Conservation (phyloP, 2,888 invertebrate species). For the Rhogogaster chlorosoma region DNA sequence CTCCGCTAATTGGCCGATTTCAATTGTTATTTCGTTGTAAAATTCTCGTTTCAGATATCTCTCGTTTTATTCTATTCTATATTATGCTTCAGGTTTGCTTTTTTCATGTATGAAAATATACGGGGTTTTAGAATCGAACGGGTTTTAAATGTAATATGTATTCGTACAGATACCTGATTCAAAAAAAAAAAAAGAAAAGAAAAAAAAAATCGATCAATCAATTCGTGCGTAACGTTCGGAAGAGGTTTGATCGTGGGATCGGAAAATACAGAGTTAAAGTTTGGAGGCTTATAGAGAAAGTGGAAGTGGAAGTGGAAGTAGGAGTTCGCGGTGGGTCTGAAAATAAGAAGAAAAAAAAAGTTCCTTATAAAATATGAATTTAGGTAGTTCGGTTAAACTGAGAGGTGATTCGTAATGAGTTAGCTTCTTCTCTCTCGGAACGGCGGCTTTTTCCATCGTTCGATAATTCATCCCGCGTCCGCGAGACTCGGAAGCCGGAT, state of each 20-base stretch:
- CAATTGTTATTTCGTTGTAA: neutral
- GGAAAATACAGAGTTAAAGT: neutral
- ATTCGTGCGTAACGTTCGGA: neutral
- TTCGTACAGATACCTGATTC: neutral
- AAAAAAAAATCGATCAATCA: neutral
- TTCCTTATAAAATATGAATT: conserved; percentile 26
- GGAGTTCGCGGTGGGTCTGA: neutral
- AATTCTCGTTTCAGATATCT: neutral
- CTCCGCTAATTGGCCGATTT: neutral
- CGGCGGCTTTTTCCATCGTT: neutral
- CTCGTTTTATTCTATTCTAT: neutral
- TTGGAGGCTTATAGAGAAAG: neutral
- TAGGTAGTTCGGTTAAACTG: conserved; percentile 16
- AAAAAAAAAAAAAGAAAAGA: neutral
- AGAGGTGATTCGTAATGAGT: conserved; percentile 25
- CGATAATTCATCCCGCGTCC: conserved; percentile 40
- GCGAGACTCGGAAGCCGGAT: conserved; percentile 17
- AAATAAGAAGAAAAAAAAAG: neutral
- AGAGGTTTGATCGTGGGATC: neutral
- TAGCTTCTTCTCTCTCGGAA: neutral
- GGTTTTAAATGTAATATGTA: neutral
- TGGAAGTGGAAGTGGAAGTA: neutral
- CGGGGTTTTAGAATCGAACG: neutral
- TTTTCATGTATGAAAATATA: neutral
- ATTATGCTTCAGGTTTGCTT: neutral